Percentiles rank a stretch among this genome's conserved stretches.
Conservation (phyloP, 2,888 invertebrate genomes). For the Creontiades dilutus region DNA sequence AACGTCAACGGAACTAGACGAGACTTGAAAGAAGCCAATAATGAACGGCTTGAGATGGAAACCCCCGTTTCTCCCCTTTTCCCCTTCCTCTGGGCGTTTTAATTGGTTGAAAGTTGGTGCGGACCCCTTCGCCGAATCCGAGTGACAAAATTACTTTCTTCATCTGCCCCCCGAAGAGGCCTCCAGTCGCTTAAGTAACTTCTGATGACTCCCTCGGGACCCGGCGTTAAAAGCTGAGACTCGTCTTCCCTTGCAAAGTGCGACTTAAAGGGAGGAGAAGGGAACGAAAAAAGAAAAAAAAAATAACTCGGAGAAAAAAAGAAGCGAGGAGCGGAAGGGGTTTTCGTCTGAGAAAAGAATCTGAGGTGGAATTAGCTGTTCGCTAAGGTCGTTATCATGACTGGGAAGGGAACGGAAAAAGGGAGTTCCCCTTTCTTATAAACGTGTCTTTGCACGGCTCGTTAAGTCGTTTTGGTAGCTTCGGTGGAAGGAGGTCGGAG, state of each 20-base stretch:
- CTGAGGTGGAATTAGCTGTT: slow-evolving; percentile 7
- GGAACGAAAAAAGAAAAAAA: no score
- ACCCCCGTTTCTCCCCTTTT: no score
- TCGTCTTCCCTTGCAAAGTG: slow-evolving; percentile 31
- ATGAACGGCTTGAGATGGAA: neutral
- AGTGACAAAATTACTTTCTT: slow-evolving; percentile 39
- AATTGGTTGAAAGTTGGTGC: neutral
- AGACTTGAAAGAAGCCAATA: slow-evolving; percentile 8
- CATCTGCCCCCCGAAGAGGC: neutral
- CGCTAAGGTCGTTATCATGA: slow-evolving; percentile 22
- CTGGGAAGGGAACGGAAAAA: neutral
- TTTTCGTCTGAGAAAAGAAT: neutral
- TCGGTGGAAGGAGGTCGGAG: neutral
- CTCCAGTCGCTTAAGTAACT: slow-evolving; percentile 23
- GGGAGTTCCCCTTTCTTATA: neutral
- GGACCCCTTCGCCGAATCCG: neutral
- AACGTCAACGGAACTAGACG: neutral
- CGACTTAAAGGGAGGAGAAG: neutral
- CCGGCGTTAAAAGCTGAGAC: neutral
- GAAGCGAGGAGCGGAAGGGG: neutral
- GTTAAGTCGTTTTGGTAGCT: neutral
- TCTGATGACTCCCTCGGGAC: slow-evolving; percentile 24
- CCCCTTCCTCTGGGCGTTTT: neutral
- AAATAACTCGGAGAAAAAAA: neutral
- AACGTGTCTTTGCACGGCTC: slow-evolving; percentile 20